These are phyloP conservation scores for Prenolepis imparis DNA, from an alignment of 2,888 invertebrate species.

Conservation along the genomic window DNA sequence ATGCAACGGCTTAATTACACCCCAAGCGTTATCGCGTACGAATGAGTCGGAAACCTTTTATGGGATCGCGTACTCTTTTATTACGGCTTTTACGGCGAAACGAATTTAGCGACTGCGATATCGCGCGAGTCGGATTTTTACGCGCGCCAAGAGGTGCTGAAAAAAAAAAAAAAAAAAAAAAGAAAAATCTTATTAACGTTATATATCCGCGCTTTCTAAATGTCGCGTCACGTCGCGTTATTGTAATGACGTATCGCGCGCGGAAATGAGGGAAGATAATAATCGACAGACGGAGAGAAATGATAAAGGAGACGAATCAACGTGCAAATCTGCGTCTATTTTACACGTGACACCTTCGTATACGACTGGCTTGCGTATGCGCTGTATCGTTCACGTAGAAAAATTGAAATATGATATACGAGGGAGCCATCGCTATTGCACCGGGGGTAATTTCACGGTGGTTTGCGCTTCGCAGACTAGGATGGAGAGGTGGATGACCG, in stretches of 20 bases:
- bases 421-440: constrained; percentile 14
- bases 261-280: constrained; percentile 1
- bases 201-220: neutral
- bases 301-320: neutral
- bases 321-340: constrained; percentile 20
- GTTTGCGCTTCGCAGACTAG: constrained; percentile 38
- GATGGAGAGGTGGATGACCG: constrained; percentile 8
- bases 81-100: constrained; percentile 32
- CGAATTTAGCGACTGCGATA: constrained; percentile 42
- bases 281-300: neutral
- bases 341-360: neutral
- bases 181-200: constrained; percentile 23
- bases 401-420: constrained; percentile 57
- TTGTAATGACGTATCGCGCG: neutral
- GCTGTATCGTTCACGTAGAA: constrained; percentile 51
- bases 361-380: neutral
- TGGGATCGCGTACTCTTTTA: constrained; percentile 38
- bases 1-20: constrained; percentile 60
- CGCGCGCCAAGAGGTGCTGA: neutral
- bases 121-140: constrained; percentile 12
- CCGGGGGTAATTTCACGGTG: constrained; percentile 58
- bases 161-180: constrained; percentile 19
- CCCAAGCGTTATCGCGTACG: constrained; percentile 56
- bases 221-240: neutral
- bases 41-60: constrained; percentile 50